Evolutionary conservation across 2,888 invertebrate species (phyloP), one percentile per base, ranked within the genome.

Genomic region (Cacoxenus indagator): DNA sequence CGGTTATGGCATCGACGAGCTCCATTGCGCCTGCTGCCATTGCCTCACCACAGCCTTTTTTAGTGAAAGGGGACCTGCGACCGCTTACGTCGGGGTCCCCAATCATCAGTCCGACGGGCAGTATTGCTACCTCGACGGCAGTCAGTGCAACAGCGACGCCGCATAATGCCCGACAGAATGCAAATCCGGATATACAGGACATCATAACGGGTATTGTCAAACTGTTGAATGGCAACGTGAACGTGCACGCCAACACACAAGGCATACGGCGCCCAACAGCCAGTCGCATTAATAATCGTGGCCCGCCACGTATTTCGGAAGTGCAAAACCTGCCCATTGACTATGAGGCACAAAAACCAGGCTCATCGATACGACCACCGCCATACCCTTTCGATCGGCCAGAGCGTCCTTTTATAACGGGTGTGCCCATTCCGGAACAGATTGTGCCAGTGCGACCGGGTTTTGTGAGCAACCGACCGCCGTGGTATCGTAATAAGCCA

Each of bases 141-240:
- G 87, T 87, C 85, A 87, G 75, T 83, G 85, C 81, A 70, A 84
- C 86, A 46, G 78, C 74, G 75, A 68, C 75, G 69, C 78, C 81
- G 68, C 84, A 84, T 82, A 83, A 82, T 77, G 81, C 85, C 0
- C 83, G 89, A 19, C 89, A 92, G 69, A 92, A 92, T 77, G 90
- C 91, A 4, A 92, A 91, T 85, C 92, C 93, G 46, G 96, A 96
- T 83, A 95, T 96, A 68, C 95, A 96, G 86, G 96, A 96, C 81
- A 96, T 96, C 31, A 95, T 96, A 43, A 95, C 95, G 1, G 96
- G 96, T 8, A 93, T 96, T 62, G 96, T 96, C 0, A 96, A 96
- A 85, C 87, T 96, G 11, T 88, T 96, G 1, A 96, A 96, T 74
- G 96, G 96, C 0, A 96, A 96, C 78, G 95, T 95, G 0, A 95